phyloP scores from a whole-genome alignment of 2,113 vertebrate genomes.

The Athene cunicularia region DNA sequence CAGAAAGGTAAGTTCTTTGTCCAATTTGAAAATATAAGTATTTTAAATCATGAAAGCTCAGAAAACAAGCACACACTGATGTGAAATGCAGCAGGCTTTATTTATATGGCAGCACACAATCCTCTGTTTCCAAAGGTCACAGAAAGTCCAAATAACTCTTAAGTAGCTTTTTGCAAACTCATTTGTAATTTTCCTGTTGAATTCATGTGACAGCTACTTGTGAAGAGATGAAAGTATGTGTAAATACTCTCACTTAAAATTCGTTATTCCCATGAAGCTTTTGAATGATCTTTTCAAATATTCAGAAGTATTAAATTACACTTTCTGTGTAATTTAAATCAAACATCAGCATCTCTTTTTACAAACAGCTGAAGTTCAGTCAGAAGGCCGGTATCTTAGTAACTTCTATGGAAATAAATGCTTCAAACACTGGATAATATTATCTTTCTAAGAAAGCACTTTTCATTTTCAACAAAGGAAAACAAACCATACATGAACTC shows the following conservation, averaged over 20 bases:
- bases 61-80: neutral
- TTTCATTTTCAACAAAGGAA: neutral
- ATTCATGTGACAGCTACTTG: neutral
- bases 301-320: neutral
- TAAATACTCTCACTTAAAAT: neutral
- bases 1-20: neutral
- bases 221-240: neutral
- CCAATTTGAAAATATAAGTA: neutral
- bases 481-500: neutral
- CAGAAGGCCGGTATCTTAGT: neutral
- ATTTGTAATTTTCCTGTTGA: neutral
- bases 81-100: neutral
- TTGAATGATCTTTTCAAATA: neutral
- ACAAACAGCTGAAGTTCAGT: neutral
- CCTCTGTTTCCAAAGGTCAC: neutral
- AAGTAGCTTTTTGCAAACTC: neutral
- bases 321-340: neutral
- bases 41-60: neutral
- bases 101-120: neutral
- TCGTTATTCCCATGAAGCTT: neutral
- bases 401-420: neutral
- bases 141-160: neutral
- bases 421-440: neutral
- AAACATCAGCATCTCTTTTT: neutral
- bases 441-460: neutral